Percentiles rank a stretch among this genome's conserved stretches.
Conservation (phyloP, 2,113 vertebrate species). For the Archocentrus centrarchus region DNA sequence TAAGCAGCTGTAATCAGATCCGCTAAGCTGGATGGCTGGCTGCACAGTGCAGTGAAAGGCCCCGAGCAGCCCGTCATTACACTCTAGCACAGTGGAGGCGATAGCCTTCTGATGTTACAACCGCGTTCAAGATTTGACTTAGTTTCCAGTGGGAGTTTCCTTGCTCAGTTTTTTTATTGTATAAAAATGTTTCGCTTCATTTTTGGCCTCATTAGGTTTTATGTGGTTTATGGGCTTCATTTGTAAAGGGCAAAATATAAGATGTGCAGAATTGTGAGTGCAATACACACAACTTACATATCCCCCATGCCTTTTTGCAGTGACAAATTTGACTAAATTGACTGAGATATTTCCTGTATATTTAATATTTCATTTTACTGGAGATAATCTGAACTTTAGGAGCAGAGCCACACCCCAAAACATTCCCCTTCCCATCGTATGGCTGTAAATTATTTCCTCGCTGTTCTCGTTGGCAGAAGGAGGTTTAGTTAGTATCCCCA, state of each 20-base stretch:
- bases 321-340: neutral
- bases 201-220: neutral
- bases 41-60: slow-evolving; percentile 42
- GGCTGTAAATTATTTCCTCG: neutral
- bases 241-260: neutral
- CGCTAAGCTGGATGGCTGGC: slow-evolving; percentile 57
- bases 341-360: neutral
- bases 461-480: neutral
- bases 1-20: slow-evolving; percentile 75
- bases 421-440: neutral
- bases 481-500: neutral
- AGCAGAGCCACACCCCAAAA: neutral
- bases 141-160: neutral
- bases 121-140: neutral
- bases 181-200: neutral
- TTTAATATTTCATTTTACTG: neutral
- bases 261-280: neutral
- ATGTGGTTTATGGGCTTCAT: neutral
- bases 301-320: neutral
- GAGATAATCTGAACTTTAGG: neutral
- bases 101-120: neutral
- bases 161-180: neutral
- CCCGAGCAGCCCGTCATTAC: slow-evolving; percentile 18
- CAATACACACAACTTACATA: neutral
- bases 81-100: slow-evolving; percentile 13